phyloP scores from a whole-genome alignment of 2,113 vertebrate species.

The Actenoides lindsayi region DNA sequence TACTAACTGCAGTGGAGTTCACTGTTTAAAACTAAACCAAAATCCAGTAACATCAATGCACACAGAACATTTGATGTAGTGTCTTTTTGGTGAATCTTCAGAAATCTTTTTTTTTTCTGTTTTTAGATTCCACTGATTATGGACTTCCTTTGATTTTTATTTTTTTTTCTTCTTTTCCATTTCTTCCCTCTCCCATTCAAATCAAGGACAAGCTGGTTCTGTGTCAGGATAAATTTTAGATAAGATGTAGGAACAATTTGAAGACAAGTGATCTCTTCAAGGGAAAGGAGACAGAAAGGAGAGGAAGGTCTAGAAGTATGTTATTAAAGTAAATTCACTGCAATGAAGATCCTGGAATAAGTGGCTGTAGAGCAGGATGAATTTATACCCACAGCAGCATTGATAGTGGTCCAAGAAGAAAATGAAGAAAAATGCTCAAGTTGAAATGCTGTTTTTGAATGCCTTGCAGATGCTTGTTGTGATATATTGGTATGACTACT shows the following conservation, averaged over 20 bases:
- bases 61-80: neutral
- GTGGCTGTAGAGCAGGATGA: neutral
- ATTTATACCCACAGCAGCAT: neutral
- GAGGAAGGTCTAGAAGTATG: neutral
- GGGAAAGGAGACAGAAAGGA: neutral
- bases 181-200: accelerated
- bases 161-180: neutral
- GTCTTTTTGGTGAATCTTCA: neutral
- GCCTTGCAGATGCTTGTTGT: neutral
- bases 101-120: neutral
- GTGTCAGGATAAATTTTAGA: neutral
- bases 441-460: neutral
- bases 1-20: neutral
- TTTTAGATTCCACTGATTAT: neutral
- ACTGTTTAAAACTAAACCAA: neutral
- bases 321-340: neutral
- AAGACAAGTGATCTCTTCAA: neutral
- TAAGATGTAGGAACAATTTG: neutral
- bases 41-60: neutral
- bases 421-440: neutral
- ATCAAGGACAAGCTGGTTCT: neutral
- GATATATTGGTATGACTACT: neutral
- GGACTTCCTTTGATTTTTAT: neutral
- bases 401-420: neutral
- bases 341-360: neutral